A percentile compares a stretch with the other conserved stretches of the same genome.
Evolutionary conservation across 2,888 invertebrate genomes (phyloP).

Genomic region (Zygothrica quintamaculata): DNA sequence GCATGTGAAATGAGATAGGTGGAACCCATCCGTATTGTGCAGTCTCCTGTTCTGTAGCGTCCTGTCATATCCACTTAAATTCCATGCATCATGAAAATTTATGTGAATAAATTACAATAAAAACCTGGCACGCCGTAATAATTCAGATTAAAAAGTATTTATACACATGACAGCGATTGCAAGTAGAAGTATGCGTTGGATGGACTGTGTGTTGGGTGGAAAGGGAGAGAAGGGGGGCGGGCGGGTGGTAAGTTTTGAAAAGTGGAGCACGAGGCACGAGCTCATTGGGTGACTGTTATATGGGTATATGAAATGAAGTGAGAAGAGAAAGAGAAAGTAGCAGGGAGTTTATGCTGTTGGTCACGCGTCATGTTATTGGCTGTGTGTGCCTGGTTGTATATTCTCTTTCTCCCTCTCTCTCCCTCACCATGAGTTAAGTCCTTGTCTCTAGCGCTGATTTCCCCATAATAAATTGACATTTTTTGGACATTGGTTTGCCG

Average conservation of each 20-base stretch:
- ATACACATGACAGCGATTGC: constrained; percentile 55
- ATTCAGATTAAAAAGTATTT: constrained; percentile 73
- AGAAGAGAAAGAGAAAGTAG: neutral
- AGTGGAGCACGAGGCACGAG: neutral
- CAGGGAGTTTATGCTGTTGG: constrained; percentile 37
- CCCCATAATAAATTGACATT: constrained; percentile 68
- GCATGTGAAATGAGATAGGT: neutral
- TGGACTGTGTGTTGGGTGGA: too few species aligned
- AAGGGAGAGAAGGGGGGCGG: too few species aligned
- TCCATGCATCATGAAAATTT: constrained; percentile 71
- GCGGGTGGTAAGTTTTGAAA: neutral
- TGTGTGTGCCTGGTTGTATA: constrained; percentile 23
- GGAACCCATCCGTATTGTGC: neutral
- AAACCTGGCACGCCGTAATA: constrained; percentile 59
- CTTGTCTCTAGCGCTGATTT: constrained; percentile 54
- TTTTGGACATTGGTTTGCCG: constrained; percentile 52
- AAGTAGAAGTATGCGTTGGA: neutral
- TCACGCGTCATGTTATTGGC: constrained; percentile 43
- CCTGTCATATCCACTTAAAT: constrained; percentile 65
- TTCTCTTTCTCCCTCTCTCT: too few species aligned
- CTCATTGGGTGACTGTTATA: neutral
- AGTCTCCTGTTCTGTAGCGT: neutral
- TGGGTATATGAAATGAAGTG: too few species aligned
- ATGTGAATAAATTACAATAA: constrained; percentile 73
- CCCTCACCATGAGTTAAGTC: constrained; percentile 8